A percentile compares a stretch with the other conserved stretches of the same genome.
phyloP scores from a whole-genome alignment of 2,888 invertebrate species.

The Latrodectus hesperus region DNA sequence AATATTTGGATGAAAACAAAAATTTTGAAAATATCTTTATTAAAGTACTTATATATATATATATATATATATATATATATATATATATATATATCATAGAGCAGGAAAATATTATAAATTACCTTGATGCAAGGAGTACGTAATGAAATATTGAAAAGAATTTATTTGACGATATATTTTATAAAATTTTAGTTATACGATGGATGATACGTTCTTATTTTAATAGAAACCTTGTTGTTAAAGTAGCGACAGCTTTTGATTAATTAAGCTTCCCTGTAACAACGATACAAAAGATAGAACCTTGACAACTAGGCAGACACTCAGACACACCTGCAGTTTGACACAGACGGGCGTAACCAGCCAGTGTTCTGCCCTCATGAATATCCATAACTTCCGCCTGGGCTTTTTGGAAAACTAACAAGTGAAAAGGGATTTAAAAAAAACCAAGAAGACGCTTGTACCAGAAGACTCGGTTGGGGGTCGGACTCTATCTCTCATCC shows the following conservation, averaged over 20 bases:
- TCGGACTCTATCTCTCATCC: neutral
- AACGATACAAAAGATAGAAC: too few relatives aligned
- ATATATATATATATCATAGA: slow-evolving; percentile 14
- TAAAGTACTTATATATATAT: neutral
- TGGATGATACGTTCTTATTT: too few relatives aligned
- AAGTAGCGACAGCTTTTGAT: too few relatives aligned
- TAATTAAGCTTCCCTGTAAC: too few relatives aligned
- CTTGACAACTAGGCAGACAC: neutral
- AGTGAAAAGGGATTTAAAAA: too few relatives aligned
- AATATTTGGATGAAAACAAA: too few relatives aligned
- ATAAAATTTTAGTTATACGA: too few relatives aligned
- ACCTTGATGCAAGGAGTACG: too few relatives aligned
- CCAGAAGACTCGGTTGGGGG: slow-evolving; percentile 19
- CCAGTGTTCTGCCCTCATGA: slow-evolving; percentile 38
- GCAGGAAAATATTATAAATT: too few relatives aligned
- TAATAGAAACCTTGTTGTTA: too few relatives aligned
- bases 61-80: slow-evolving; percentile 4
- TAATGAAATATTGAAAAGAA: too few relatives aligned
- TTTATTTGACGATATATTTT: too few relatives aligned
- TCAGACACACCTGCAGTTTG: slow-evolving; percentile 1
- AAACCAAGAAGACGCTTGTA: slow-evolving; percentile 7
- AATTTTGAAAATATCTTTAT: neutral
- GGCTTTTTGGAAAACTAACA: slow-evolving; percentile 2
- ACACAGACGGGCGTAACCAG: slow-evolving; percentile 27
- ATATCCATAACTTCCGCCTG: slow-evolving; percentile 58